Conservation (phyloP, 2,888 invertebrate species). For the Athetis lepigone region DNA sequence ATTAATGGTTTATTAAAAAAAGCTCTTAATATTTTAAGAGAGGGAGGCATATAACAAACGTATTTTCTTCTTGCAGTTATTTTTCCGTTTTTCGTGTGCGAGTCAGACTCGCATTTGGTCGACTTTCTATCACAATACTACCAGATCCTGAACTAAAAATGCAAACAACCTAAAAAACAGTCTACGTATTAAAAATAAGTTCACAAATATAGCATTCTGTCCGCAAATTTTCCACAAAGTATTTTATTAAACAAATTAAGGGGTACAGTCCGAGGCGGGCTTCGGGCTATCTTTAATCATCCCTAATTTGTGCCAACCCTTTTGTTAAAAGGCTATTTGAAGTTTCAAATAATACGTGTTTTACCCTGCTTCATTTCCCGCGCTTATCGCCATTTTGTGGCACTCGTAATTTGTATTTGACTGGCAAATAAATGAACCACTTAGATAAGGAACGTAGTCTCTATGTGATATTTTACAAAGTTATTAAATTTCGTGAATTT, state of each 20-base stretch:
- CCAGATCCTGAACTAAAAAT: no score
- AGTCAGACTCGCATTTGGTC: no score
- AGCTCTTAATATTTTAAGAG: no score
- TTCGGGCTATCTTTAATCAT: constrained; percentile 34
- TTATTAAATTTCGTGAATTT: no score
- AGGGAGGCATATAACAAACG: no score
- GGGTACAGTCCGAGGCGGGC: constrained; percentile 17
- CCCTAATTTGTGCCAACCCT: constrained; percentile 33
- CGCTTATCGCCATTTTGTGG: not conserved
- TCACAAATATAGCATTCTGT: constrained; percentile 8
- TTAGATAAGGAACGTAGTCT: no score
- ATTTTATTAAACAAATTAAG: constrained; percentile 31
- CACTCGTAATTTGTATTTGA: not conserved
- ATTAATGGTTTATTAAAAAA: no score
- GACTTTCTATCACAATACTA: no score
- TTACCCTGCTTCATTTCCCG: not conserved
- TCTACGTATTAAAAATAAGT: constrained; percentile 19
- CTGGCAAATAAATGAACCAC: not conserved
- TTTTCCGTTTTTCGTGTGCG: no score
- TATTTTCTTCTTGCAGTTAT: no score
- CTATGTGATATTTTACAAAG: no score
- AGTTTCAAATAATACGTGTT: constrained; percentile 4
- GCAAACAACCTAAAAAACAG: no score
- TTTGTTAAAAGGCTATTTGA: constrained; percentile 22
- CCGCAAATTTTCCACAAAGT: constrained; percentile 10